These are phyloP conservation scores for Drosophila parabipectinata DNA, from an alignment of 1,140 invertebrate species.

Conservation along the genomic window DNA sequence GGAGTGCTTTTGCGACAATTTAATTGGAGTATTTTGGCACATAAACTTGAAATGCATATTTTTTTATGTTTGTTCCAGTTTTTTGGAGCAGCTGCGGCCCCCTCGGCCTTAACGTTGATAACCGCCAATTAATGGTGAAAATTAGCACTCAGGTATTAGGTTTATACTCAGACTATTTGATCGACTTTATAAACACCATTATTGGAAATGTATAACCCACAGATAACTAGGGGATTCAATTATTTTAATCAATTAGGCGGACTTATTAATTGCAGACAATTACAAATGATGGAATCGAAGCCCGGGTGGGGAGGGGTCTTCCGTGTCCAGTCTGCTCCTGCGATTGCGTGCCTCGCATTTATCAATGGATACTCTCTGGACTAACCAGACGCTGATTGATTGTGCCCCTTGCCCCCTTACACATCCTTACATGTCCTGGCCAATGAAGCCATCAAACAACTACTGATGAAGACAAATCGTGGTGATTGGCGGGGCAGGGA, in stretches of 20 bases:
- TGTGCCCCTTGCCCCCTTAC: conserved; percentile 32
- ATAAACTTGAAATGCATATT: conserved; percentile 75
- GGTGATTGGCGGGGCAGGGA: conserved; percentile 2
- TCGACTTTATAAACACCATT: not conserved
- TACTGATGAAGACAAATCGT: conserved; percentile 75
- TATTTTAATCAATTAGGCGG: conserved; percentile 40
- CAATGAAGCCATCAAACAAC: conserved; percentile 60
- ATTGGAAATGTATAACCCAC: not conserved
- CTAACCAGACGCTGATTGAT: conserved; percentile 73
- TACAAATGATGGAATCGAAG: conserved; percentile 38
- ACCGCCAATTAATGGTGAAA: conserved; percentile 37
- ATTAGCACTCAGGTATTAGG: not conserved
- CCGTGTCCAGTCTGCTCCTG: conserved; percentile 16
- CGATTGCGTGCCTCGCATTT: conserved; percentile 44
- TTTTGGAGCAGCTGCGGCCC: conserved; percentile 21
- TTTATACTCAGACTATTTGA: too few relatives aligned
- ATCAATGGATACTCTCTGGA: conserved; percentile 38
- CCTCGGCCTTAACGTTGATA: conserved; percentile 15
- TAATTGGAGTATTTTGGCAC: conserved; percentile 72
- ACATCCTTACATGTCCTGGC: conserved; percentile 30
- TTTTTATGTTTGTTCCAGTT: conserved; percentile 36
- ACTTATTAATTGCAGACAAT: conserved; percentile 72
- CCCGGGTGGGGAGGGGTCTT: not conserved
- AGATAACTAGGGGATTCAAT: conserved; percentile 24
- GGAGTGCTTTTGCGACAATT: conserved; percentile 58